phyloP scores from a whole-genome alignment of 2,797 vertebrate genomes.

The Delichon dasypus region DNA sequence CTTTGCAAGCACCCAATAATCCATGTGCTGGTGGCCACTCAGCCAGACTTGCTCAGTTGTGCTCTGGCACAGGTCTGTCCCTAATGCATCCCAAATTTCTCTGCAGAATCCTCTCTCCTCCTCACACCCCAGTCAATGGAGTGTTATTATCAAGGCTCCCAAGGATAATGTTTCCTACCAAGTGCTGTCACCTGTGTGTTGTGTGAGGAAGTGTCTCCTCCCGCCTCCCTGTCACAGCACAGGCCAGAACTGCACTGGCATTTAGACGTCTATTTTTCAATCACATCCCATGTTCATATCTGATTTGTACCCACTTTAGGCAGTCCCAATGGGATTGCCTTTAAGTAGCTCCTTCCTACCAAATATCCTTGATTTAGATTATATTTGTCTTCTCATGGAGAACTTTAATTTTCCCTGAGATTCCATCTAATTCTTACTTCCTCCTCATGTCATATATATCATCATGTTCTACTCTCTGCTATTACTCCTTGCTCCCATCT shows the following conservation, averaged over 20 bases:
- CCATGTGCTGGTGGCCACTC: neutral
- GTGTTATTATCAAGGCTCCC: neutral
- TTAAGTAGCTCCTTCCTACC: slow-evolving; percentile 3
- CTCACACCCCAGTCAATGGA: neutral
- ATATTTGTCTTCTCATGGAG: slow-evolving; percentile 12
- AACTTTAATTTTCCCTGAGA: neutral
- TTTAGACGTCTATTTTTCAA: neutral
- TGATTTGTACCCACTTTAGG: neutral
- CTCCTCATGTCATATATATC: neutral
- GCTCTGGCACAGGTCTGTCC: neutral
- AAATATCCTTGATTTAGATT: slow-evolving; percentile 1
- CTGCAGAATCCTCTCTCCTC: neutral
- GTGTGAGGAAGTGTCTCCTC: neutral
- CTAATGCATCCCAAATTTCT: neutral
- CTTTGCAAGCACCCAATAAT: neutral
- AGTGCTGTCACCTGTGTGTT: neutral
- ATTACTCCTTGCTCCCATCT: neutral
- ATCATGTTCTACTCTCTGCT: slow-evolving; percentile 28
- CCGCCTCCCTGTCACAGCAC: neutral
- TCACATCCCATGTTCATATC: neutral
- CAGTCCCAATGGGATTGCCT: neutral
- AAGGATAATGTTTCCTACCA: neutral
- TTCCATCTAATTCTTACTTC: slow-evolving; percentile 35
- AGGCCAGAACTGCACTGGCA: neutral
- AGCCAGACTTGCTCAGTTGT: neutral